phyloP scores from a whole-genome alignment of 2,113 vertebrate species.

The Suncus etruscus region DNA sequence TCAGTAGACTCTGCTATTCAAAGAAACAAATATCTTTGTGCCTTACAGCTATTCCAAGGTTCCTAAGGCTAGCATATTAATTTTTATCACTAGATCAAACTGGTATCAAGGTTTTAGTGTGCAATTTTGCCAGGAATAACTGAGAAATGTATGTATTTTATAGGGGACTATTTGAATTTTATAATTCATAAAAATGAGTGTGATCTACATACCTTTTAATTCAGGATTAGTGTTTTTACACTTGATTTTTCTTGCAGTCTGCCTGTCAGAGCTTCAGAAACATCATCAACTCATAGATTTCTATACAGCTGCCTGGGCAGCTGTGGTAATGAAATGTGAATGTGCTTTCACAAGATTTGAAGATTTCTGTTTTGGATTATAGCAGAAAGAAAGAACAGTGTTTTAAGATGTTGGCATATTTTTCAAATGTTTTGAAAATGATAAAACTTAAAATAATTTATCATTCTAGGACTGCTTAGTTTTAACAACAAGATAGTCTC shows the following conservation, averaged over 20 bases:
- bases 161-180: slow-evolving; percentile 65
- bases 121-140: slow-evolving; percentile 19
- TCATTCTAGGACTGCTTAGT: slow-evolving; percentile 54
- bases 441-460: slow-evolving; percentile 73
- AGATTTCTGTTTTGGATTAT: slow-evolving; percentile 65
- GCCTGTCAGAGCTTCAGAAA: slow-evolving; percentile 72
- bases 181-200: slow-evolving; percentile 72
- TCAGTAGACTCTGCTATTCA: slow-evolving; percentile 39
- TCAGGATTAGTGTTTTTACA: slow-evolving; percentile 73
- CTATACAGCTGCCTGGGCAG: slow-evolving; percentile 74
- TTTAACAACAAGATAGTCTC: slow-evolving; percentile 67
- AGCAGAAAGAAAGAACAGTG: neutral
- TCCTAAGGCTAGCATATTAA: neutral
- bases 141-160: neutral
- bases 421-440: slow-evolving; percentile 72
- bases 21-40: neutral
- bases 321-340: slow-evolving; percentile 67
- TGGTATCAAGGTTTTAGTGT: neutral
- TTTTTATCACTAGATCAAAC: slow-evolving; percentile 27
- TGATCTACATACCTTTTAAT: slow-evolving; percentile 71
- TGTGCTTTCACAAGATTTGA: slow-evolving; percentile 42
- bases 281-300: slow-evolving; percentile 70
- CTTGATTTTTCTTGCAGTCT: slow-evolving; percentile 78
- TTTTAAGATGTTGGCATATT: slow-evolving; percentile 70
- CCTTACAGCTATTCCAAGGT: neutral